Percentiles rank a stretch among this genome's conserved stretches.
Evolutionary conservation across 1,140 invertebrate genomes (phyloP).

Genomic region (Drosophila simulans): DNA sequence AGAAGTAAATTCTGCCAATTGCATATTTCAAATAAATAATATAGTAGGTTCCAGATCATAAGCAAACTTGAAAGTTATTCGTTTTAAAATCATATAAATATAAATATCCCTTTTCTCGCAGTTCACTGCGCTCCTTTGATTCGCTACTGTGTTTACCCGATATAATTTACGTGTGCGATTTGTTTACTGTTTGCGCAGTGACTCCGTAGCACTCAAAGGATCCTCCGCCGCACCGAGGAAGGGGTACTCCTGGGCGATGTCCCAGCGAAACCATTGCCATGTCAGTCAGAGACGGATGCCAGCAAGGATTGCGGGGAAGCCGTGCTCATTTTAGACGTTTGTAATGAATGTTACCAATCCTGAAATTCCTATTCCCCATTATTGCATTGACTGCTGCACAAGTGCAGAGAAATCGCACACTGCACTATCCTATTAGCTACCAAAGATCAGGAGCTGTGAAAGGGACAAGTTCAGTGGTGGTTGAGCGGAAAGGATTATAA

Average conservation of each 20-base stretch:
- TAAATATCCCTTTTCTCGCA: neutral
- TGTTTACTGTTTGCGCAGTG: conserved; percentile 32
- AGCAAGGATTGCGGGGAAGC: too few relatives aligned
- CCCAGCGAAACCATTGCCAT: neutral
- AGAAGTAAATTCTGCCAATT: neutral
- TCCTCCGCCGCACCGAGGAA: neutral
- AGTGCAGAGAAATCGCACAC: neutral
- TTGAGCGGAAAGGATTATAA: too few relatives aligned
- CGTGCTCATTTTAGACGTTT: conserved; percentile 4
- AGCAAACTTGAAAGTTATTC: too few relatives aligned
- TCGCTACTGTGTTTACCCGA: conserved; percentile 27
- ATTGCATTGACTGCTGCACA: conserved; percentile 6
- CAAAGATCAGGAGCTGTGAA: neutral
- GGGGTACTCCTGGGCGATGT: neutral
- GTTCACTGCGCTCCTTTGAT: conserved; percentile 13
- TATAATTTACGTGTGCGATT: conserved; percentile 45
- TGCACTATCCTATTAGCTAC: too few relatives aligned
- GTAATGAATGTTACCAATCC: conserved; percentile 8
- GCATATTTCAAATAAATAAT: neutral
- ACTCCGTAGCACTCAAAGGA: conserved; percentile 16
- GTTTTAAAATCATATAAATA: too few relatives aligned
- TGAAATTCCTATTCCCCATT: conserved; percentile 5
- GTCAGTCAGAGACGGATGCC: neutral
- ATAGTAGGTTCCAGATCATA: too few relatives aligned
- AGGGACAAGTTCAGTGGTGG: too few relatives aligned